phyloP scores from a whole-genome alignment of 64 coral and sea anemone genomes.

The Montipora capricornis region DNA sequence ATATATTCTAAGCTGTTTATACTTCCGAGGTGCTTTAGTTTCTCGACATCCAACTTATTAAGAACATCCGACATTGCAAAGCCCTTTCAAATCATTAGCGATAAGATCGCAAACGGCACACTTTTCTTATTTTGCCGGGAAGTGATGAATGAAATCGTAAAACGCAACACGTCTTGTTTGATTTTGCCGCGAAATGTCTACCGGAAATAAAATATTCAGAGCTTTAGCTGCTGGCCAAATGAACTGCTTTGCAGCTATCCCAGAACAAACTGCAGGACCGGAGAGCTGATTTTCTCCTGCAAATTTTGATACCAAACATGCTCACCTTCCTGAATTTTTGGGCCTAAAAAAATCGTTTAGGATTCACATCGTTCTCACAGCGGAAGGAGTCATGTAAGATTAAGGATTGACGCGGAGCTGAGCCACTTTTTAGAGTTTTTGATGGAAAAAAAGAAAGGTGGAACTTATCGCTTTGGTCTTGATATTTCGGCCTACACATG shows the following conservation, averaged over 20 bases:
- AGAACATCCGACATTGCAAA: background rate
- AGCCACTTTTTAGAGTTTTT: conserved; percentile 59
- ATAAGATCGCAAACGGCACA: too few relatives aligned
- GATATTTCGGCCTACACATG: conserved; percentile 14
- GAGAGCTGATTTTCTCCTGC: conserved; percentile 37
- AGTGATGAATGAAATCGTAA: background rate
- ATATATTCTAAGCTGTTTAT: too few relatives aligned
- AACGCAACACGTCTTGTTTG: conserved; percentile 13
- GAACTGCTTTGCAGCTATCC: conserved; percentile 20
- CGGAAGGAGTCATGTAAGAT: too few relatives aligned
- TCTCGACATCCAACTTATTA: background rate
- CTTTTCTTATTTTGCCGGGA: too few relatives aligned
- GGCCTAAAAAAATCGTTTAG: background rate
- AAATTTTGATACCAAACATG: conserved; percentile 57
- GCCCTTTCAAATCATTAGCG: background rate
- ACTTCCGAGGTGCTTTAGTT: background rate
- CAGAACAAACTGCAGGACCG: conserved; percentile 40
- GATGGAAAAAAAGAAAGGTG: conserved; percentile 42
- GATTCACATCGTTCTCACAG: too few relatives aligned
- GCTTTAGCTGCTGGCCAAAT: conserved; percentile 27
- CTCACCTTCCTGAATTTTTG: conserved; percentile 17
- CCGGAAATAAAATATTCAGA: conserved; percentile 13
- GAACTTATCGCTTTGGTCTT: conserved; percentile 26
- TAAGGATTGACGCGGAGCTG: background rate
- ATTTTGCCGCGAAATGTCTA: conserved; percentile 45